Conservation (phyloP, 2,113 vertebrate species). For the Orycteropus afer region DNA sequence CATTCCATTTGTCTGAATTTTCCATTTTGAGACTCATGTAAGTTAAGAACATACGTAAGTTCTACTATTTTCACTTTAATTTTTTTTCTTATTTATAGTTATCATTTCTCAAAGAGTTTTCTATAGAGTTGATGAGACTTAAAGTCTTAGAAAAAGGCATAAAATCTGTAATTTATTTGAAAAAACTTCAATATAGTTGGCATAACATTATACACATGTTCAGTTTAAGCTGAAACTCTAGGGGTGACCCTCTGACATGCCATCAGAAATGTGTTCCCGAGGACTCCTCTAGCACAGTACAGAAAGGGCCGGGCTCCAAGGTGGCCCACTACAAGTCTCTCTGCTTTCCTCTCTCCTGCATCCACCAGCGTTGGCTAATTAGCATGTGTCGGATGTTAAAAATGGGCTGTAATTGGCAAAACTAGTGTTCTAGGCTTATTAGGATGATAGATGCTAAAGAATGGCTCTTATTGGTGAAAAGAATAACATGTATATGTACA, state of each 20-base stretch:
- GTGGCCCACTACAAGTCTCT: neutral
- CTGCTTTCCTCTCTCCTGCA: neutral
- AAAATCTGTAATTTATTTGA: neutral
- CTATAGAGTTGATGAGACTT: neutral
- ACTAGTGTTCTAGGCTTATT: neutral
- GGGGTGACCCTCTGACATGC: neutral
- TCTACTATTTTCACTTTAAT: neutral
- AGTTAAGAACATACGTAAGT: neutral
- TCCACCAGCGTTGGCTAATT: neutral
- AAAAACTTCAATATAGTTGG: neutral
- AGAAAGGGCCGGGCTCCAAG: neutral
- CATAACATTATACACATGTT: neutral
- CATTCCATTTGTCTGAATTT: slow-evolving; percentile 50
- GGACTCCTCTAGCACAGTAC: too few relatives aligned
- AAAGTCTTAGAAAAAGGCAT: neutral
- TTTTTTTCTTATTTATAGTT: neutral
- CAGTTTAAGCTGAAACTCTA: neutral
- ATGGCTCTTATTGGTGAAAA: neutral
- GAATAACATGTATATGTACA: neutral
- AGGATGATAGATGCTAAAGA: neutral
- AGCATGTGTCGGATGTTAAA: neutral
- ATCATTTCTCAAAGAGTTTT: neutral
- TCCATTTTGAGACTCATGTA: neutral
- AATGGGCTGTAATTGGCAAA: neutral
- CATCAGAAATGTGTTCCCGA: neutral